A percentile compares a stretch with the other conserved stretches of the same genome.
These are phyloP conservation scores for Limenitis arthemis DNA, from an alignment of 2,888 invertebrate genomes.

Conservation along the genomic window DNA sequence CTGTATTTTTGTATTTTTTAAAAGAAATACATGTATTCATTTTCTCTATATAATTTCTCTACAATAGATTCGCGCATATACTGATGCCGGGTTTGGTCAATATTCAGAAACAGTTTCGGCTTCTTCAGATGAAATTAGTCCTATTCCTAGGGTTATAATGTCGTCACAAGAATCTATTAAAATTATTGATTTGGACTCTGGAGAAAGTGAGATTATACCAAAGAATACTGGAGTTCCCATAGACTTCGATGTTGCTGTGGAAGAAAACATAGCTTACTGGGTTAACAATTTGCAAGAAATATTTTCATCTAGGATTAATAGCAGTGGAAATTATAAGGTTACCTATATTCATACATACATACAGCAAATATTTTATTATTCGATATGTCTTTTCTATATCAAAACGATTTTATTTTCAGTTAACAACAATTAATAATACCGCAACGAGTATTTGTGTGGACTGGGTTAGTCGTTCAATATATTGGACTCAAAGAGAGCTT, in stretches of 20 bases:
- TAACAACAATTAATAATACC: conserved; percentile 59
- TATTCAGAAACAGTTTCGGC: conserved; percentile 75
- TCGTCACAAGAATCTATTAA: conserved; percentile 81
- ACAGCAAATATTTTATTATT: not conserved
- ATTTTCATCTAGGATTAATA: conserved; percentile 73
- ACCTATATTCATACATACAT: not conserved
- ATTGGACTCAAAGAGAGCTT: conserved; percentile 81
- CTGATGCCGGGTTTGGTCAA: conserved; percentile 82
- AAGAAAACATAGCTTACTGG: conserved; percentile 86
- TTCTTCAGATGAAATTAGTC: conserved; percentile 78
- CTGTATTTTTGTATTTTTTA: too few relatives aligned
- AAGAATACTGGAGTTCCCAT: conserved; percentile 78
- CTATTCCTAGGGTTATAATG: conserved; percentile 84
- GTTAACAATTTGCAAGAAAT: conserved; percentile 83
- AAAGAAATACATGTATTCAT: not conserved
- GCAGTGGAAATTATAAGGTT: conserved; percentile 65
- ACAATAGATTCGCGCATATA: conserved; percentile 82
- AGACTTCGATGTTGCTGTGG: conserved; percentile 77
- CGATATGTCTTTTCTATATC: not conserved
- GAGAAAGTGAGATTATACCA: conserved; percentile 71
- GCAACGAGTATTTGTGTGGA: conserved; percentile 82
- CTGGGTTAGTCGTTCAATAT: conserved; percentile 89
- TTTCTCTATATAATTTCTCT: too few relatives aligned
- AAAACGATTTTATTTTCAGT: conserved; percentile 31
- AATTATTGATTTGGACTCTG: conserved; percentile 83